Conservation (phyloP, 2,888 invertebrate genomes). For the Cataglyphis altisquamis region DNA sequence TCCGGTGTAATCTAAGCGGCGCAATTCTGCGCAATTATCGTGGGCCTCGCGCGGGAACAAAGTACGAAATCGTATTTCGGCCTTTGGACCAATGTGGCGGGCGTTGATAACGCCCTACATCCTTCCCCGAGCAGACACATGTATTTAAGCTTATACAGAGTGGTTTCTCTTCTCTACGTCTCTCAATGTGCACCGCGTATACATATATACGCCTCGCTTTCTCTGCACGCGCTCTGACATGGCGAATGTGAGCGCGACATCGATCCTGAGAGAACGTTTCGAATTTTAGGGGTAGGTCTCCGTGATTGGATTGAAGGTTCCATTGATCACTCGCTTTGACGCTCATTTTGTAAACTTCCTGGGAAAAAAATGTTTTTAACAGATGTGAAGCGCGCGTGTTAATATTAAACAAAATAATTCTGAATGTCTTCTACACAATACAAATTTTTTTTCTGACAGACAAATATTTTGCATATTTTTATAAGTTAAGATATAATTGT, state of each 20-base stretch:
- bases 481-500: not conserved
- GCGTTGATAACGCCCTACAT: conserved; percentile 79
- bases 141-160: conserved; percentile 50
- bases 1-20: conserved; percentile 69
- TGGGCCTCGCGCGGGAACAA: conserved; percentile 78
- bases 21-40: conserved; percentile 79
- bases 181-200: not conserved
- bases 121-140: conserved; percentile 57
- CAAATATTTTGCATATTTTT: not conserved
- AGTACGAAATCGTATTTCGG: conserved; percentile 83
- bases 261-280: conserved; percentile 51
- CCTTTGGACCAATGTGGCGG: conserved; percentile 82
- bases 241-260: conserved; percentile 29
- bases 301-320: conserved; percentile 47
- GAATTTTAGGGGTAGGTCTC: conserved; percentile 34
- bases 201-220: not conserved
- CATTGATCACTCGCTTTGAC: conserved; percentile 34
- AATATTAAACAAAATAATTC: conserved; percentile 17
- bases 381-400: not conserved
- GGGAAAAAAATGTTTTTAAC: not conserved
- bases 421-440: not conserved
- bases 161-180: conserved; percentile 28
- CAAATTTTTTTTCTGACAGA: not conserved
- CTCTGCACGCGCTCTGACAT: not conserved
- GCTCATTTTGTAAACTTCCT: conserved; percentile 30